Conservation (phyloP, 2,113 vertebrate genomes). For the Panurus biarmicus region DNA sequence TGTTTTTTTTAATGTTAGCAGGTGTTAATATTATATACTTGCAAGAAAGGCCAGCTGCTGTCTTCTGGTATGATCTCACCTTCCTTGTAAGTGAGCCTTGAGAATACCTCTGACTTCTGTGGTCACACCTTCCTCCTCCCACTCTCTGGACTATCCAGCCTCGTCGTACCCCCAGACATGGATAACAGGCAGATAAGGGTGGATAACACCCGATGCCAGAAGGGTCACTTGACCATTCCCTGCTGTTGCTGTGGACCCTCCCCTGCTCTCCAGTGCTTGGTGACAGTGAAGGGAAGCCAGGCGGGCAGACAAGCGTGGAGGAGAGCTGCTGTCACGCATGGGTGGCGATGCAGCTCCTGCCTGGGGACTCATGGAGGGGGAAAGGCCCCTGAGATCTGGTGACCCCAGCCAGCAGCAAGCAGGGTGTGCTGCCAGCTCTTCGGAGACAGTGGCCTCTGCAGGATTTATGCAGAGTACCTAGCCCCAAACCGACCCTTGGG, state of each 20-base stretch:
- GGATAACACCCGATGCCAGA: neutral
- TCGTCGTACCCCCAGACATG: fast-evolving
- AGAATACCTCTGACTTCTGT: neutral
- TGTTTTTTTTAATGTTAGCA: neutral
- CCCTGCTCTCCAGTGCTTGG: neutral
- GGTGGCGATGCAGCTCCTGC: neutral
- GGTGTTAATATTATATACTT: neutral
- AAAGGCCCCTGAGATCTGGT: neutral
- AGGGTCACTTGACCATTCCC: neutral
- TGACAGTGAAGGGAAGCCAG: neutral
- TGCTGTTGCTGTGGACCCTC: neutral
- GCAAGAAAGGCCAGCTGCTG: neutral
- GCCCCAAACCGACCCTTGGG: neutral
- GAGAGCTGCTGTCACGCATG: neutral
- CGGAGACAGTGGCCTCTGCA: neutral
- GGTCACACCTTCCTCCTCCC: neutral
- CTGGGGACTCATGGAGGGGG: neutral
- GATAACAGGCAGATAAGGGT: neutral
- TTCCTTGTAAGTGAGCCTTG: neutral
- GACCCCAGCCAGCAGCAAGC: neutral
- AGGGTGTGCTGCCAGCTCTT: neutral
- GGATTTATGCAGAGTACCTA: neutral
- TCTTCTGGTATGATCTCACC: neutral
- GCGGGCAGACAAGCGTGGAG: neutral
- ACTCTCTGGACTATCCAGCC: neutral